A percentile compares a stretch with the other conserved stretches of the same genome.
These are phyloP conservation scores for Cantharis rustica DNA, from an alignment of 2,888 invertebrate genomes.

Conservation along the genomic window DNA sequence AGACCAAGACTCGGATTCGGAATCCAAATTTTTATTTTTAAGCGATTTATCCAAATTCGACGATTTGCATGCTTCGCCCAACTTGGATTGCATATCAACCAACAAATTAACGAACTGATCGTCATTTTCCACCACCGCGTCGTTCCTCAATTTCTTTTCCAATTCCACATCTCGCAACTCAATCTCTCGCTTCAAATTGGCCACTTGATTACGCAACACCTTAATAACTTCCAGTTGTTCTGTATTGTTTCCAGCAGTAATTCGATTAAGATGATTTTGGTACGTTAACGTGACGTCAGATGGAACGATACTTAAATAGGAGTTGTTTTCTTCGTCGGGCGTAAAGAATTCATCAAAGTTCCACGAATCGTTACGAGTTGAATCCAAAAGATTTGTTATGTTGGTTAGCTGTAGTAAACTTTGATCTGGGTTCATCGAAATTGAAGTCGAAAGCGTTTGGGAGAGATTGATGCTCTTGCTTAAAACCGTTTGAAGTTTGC, in stretches of 20 bases:
- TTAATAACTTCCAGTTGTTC: conserved; percentile 42
- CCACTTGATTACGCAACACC: conserved; percentile 50
- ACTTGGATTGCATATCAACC: conserved; percentile 28
- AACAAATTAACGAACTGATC: conserved; percentile 33
- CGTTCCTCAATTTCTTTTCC: conserved; percentile 32
- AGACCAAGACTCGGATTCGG: conserved; percentile 86
- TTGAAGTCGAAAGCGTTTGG: conserved; percentile 55
- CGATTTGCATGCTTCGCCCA: conserved; percentile 7
- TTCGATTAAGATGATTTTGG: conserved; percentile 45
- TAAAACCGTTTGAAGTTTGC: conserved; percentile 60
- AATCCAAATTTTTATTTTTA: conserved; percentile 47
- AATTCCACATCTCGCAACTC: conserved; percentile 51
- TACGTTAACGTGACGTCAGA: conserved; percentile 48
- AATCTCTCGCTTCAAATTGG: conserved; percentile 51
- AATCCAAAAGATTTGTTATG: conserved; percentile 56
- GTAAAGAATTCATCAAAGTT: conserved; percentile 29
- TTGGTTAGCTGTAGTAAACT: conserved; percentile 58
- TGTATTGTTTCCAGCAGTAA: conserved; percentile 30
- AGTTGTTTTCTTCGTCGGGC: conserved; percentile 36
- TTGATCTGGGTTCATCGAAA: conserved; percentile 56
- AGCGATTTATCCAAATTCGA: conserved; percentile 23
- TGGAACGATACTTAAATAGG: conserved; percentile 45
- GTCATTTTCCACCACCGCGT: conserved; percentile 33
- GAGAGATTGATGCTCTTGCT: conserved; percentile 62
- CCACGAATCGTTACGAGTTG: conserved; percentile 40